Evolutionary conservation across 2,888 invertebrate species (phyloP), one percentile per base, ranked within the genome.

Genomic region (Fabriciana adippe): DNA sequence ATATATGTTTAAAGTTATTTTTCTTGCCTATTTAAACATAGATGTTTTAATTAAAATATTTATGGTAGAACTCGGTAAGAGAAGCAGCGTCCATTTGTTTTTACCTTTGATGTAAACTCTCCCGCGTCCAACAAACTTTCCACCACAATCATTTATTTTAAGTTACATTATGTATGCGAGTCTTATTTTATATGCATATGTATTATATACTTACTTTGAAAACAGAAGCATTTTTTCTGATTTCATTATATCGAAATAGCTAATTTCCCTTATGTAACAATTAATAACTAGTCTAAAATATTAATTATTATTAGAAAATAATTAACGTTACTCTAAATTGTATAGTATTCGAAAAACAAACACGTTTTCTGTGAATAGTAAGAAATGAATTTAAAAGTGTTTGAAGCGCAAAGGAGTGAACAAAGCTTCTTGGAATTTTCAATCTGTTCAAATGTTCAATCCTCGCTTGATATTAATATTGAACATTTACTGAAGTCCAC

Each of bases 351-450:
- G 50, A 26, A 41, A 51, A 31, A 56, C 45, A 63, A 51, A 50
- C 16, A 57, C 18, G 26, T 64, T 60, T 64, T 50, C 51, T 48
- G n/a, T 64, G 50, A 57, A 60, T 45, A 64, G 64, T 68, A 60
- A 61, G 65, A 68, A 59, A 68, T 68, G 60, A 64, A 60, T 55
- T 64, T 68, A 68, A 68, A n/a, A 64, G 60, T 68, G 64, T 64
- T 59, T 64, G 64, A 64, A 68, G 60, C 68, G 68, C 68, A 64
- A 68, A 64, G 56, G 60, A 64, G 64, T 68, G 64, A 68, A 68
- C 64, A 68, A 68, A 68, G 68, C 68, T n/a, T 59, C 67, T 68
- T 51, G 68, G 68, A 68, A 64, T 68, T 67, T 68, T 68, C 68
- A 68, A 68, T 68, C 68, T 64, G 68, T 68, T 65, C 68, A 65